A percentile compares a stretch with the other conserved stretches of the same genome.
phyloP scores from a whole-genome alignment of 2,888 invertebrate species.

The Congeria kusceri region DNA sequence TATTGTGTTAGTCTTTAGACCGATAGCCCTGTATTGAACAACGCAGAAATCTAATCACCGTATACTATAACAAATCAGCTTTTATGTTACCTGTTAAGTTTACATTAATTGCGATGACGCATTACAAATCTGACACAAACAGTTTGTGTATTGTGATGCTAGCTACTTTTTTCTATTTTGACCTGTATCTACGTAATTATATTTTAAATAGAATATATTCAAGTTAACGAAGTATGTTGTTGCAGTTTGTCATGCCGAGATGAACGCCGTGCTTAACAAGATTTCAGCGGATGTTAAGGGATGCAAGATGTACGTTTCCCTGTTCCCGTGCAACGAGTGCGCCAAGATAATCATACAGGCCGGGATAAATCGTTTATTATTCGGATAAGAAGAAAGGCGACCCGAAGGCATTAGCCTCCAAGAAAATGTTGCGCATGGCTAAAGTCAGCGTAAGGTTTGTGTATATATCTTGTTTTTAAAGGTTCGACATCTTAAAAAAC shows the following conservation, averaged over 20 bases:
- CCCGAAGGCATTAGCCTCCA: slow-evolving; percentile 85
- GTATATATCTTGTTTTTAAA: no score
- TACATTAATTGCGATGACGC: no score
- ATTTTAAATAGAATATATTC: not conserved
- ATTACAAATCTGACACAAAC: no score
- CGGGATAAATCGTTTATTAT: slow-evolving; percentile 90
- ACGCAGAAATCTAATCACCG: no score
- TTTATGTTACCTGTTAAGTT: no score
- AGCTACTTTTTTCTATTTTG: no score
- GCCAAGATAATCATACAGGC: slow-evolving; percentile 98
- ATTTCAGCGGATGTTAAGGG: slow-evolving; percentile 91
- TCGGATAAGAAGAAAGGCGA: slow-evolving; percentile 92
- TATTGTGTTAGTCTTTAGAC: no score
- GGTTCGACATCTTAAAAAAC: no score
- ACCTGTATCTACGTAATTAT: not conserved
- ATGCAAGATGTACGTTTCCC: slow-evolving; percentile 93
- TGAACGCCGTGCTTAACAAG: slow-evolving; percentile 97
- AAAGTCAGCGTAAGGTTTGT: slow-evolving; percentile 84
- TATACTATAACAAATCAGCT: no score
- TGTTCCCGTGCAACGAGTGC: slow-evolving; percentile 99
- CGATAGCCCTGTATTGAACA: no score
- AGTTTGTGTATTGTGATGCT: no score
- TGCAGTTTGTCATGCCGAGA: slow-evolving; percentile 97
- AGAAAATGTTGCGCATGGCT: slow-evolving; percentile 50
- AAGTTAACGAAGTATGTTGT: no score